Conservation (phyloP, 23 tunicate genomes). For the Oikopleura vanhoeffeni region DNA sequence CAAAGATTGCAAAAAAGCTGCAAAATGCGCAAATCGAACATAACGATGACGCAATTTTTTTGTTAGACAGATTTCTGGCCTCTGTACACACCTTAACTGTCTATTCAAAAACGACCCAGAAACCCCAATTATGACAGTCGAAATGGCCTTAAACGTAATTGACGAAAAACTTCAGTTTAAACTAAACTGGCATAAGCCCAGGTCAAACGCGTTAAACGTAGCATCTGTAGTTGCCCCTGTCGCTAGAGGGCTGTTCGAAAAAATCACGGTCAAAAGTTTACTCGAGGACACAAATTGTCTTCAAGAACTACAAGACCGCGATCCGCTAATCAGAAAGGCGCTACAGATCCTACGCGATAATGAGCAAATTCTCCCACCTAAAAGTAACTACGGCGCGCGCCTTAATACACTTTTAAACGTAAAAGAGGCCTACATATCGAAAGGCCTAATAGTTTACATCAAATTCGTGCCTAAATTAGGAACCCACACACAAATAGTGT, state of each 20-base stretch:
- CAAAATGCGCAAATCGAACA: too few species aligned
- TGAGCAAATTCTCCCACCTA: background rate
- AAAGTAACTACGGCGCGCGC: background rate
- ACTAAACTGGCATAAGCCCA: too few species aligned
- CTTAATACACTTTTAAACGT: background rate
- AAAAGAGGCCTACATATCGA: background rate
- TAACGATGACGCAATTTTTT: too few species aligned
- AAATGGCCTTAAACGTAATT: background rate
- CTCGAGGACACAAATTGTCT: background rate
- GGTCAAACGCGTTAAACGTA: too few species aligned
- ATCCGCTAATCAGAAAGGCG: background rate
- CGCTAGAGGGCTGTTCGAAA: too few species aligned
- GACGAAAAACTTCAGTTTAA: too few species aligned
- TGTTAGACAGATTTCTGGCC: too few species aligned
- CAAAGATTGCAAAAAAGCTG: too few species aligned
- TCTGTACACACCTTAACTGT: too few species aligned
- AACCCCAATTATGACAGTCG: background rate
- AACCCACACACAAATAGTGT: background rate
- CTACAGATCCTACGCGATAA: background rate
- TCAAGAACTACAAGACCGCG: background rate
- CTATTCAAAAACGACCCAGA: background rate
- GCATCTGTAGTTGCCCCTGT: too few species aligned
- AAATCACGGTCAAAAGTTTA: too few species aligned
- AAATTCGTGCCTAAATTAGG: background rate
- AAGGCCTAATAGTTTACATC: background rate